Evolutionary conservation across 2,888 invertebrate genomes (phyloP), one percentile per base, ranked within the genome.

Genomic region (Ischnura elegans): DNA sequence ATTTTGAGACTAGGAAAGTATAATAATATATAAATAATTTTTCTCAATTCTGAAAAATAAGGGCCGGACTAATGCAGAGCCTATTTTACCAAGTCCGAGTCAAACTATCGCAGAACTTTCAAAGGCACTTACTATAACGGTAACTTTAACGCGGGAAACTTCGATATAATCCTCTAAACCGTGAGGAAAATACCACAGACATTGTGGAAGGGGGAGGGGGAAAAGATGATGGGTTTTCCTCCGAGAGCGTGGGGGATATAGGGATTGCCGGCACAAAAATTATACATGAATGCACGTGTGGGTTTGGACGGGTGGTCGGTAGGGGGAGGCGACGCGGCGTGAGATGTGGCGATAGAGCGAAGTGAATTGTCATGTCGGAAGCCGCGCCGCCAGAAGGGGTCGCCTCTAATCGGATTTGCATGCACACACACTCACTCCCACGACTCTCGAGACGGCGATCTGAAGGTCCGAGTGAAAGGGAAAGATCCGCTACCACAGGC

Each of bases 281-380:
- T 51, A 51, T 51, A 51, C 2, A 25, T 61, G 61, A n/a, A 61
- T 25, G 61, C 5, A 6, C 16, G 51, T 51, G 51, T 51, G 61
- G 51, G 51, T 19, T 13, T 51, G 19, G 19, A 0, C n/a, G 61
- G 21, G 61, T 61, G 61, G 61, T 4, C 29, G 29, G 29, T n/a
- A 66, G 66, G 29, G 66, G 6, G 61, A 61, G 61, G 6, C n/a
- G 76, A 6, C 36, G 76, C 36, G 76, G 36, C n/a, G n/a, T n/a
- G n/a, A n/a, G n/a, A n/a, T n/a, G n/a, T 29, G 76, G 76, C 76
- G 76, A 76, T 76, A 76, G 76, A 36, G 76, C 29, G 36, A 76
- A 76, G 76, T 76, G 76, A 76, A 76, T 76, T 76, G 76, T 76
- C 76, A 76, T 76, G 76, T 76, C 76, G 76, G 29, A 4, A 36